phyloP scores from a whole-genome alignment of 2,797 vertebrate species.

The Octomys mimax region DNA sequence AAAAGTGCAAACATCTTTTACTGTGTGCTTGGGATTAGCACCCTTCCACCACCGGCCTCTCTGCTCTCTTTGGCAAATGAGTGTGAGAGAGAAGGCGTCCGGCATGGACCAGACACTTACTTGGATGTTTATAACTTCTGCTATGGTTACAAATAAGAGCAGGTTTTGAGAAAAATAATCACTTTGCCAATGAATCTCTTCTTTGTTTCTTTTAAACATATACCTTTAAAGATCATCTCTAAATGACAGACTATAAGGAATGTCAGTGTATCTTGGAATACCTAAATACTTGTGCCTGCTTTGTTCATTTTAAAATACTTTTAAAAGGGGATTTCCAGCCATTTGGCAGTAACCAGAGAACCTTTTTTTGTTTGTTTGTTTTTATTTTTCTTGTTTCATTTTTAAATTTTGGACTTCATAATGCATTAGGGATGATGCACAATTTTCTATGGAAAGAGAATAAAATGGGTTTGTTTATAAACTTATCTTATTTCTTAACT shows the following conservation, averaged over 20 bases:
- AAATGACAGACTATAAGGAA: constrained; percentile 65
- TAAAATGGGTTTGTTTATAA: constrained; percentile 57
- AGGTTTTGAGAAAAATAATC: neutral
- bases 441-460: constrained; percentile 32
- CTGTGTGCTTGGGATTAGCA: neutral
- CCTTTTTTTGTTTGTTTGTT: constrained; percentile 4
- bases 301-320: constrained; percentile 76
- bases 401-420: constrained; percentile 66
- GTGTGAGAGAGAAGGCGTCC: accelerated
- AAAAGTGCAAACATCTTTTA: constrained; percentile 30
- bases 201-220: constrained; percentile 59
- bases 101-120: neutral
- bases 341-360: constrained; percentile 66
- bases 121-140: constrained; percentile 30
- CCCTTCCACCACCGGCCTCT: neutral
- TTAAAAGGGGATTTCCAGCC: constrained; percentile 78
- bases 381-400: constrained; percentile 29
- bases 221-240: constrained; percentile 47
- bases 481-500: constrained; percentile 44
- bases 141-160: constrained; percentile 60
- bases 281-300: constrained; percentile 79
- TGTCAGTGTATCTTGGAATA: constrained; percentile 72
- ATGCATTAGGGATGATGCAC: neutral
- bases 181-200: constrained; percentile 58
- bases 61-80: neutral